These are phyloP conservation scores for Tachuris rubrigastra DNA, from an alignment of 2,113 vertebrate species.

Conservation along the genomic window DNA sequence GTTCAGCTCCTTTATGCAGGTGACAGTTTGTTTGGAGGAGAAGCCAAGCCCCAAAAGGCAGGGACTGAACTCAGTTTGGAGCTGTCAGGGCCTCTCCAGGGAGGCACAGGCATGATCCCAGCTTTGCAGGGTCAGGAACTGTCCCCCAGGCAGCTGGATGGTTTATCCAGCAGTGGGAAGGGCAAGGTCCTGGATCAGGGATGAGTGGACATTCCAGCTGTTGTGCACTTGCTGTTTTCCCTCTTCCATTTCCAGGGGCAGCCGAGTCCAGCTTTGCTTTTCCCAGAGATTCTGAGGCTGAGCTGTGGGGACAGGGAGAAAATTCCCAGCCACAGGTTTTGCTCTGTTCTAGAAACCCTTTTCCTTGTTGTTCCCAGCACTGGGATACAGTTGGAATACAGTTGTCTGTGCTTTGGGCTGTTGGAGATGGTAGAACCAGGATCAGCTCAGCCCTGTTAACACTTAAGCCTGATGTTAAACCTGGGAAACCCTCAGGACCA, in stretches of 20 bases:
- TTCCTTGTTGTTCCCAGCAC: too few species aligned
- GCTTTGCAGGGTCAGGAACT: background rate
- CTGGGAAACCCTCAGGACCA: background rate
- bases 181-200: background rate
- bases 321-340: background rate
- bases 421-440: background rate
- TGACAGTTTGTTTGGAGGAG: background rate
- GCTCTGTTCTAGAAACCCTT: too few species aligned
- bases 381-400: background rate
- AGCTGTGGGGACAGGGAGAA: background rate
- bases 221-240: background rate
- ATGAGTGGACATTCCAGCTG: background rate
- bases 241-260: background rate
- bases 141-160: rapidly evolving
- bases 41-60: rapidly evolving
- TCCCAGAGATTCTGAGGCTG: background rate
- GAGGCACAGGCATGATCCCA: background rate
- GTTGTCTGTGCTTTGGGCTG: background rate
- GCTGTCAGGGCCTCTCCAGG: rapidly evolving
- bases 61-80: background rate
- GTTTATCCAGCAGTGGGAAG: background rate
- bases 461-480: background rate
- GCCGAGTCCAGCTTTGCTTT: rapidly evolving
- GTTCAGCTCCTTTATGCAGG: too few species aligned
- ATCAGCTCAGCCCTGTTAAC: background rate